phyloP scores from a whole-genome alignment of 2,888 invertebrate species.

The Drosophila borealis region DNA sequence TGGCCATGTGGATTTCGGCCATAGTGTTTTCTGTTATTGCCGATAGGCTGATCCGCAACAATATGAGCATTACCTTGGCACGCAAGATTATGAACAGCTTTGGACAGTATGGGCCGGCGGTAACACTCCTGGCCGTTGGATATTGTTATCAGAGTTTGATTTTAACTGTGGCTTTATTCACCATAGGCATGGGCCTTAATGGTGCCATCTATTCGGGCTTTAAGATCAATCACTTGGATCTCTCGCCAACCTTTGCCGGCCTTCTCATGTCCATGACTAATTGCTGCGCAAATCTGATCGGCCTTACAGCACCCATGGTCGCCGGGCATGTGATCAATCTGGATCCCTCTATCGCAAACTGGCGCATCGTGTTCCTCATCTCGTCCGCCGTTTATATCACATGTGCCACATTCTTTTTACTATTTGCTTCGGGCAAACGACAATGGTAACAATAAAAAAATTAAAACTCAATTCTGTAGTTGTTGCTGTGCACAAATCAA shows the following conservation, averaged over 20 bases:
- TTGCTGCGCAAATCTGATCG: slow-evolving; percentile 94
- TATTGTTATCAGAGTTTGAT: slow-evolving; percentile 91
- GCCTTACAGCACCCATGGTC: slow-evolving; percentile 92
- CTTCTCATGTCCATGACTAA: slow-evolving; percentile 96
- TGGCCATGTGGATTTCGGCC: slow-evolving; percentile 96
- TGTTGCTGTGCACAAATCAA: neutral
- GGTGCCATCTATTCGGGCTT: slow-evolving; percentile 92
- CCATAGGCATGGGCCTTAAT: slow-evolving; percentile 93
- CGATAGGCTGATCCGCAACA: slow-evolving; percentile 93
- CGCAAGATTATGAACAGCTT: slow-evolving; percentile 93
- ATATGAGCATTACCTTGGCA: slow-evolving; percentile 89
- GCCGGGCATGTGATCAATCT: slow-evolving; percentile 93
- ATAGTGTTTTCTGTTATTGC: slow-evolving; percentile 93
- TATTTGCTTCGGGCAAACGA: slow-evolving; percentile 91
- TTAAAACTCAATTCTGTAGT: slow-evolving; percentile 83
- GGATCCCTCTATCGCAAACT: slow-evolving; percentile 93
- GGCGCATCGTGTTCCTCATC: slow-evolving; percentile 94
- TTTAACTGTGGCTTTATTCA: slow-evolving; percentile 92
- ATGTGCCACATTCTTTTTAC: slow-evolving; percentile 90
- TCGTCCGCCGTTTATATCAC: slow-evolving; percentile 91
- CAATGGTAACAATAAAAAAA: slow-evolving; percentile 87
- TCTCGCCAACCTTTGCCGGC: slow-evolving; percentile 95
- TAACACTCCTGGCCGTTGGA: slow-evolving; percentile 85
- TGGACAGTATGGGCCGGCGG: slow-evolving; percentile 93
- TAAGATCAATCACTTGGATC: slow-evolving; percentile 95